Evolutionary conservation across 2,888 invertebrate genomes (phyloP), one percentile per base, ranked within the genome.

Genomic region (Ectemnius lituratus): DNA sequence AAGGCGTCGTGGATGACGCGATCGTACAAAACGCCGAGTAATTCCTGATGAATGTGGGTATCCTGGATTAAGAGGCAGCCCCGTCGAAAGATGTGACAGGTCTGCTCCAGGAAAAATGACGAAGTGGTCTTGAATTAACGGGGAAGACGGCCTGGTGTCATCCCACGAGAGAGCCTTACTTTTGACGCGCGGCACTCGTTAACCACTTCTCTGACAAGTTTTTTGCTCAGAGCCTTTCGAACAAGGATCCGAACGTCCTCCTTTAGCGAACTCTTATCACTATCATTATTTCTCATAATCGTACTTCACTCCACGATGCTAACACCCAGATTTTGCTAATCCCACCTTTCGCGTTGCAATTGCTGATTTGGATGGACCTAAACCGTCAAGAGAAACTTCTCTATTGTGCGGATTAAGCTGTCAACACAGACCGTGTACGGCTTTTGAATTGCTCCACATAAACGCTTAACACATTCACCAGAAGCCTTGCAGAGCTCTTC

Each of bases 401-500:
- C 37, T 37, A 37, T 37, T 11, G 37, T 37, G 11, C 37, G 37
- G 37, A 8, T 6, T 4, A 6, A 1, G 37, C 37, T 37, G 37
- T 37, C 37, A 37, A 37, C 37, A 11, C 37, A 37, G 5, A 37
- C 4, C 37, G 11, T 11, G 37, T 37, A 37, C 8, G 37, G 37
- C 11, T 37, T 37, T 37, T 37, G 8, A 37, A 37, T 37, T 37
- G 37, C 37, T 37, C 37, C 37, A 37, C 11, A 37, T 37, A 37
- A 37, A 37, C 37, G 8, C 37, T 37, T 37, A 6, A 6, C 37
- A 4, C 18, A 79, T 80, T 81, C 58, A 87, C 87, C 75, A 11
- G 84, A 79, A 47, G 80, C 83, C 46, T 76, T 65, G 37, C 77
- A 74, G 6, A 87, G 75, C 13, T 70, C 74, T n/a, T 80, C 79